phyloP scores from a whole-genome alignment of 2,888 invertebrate species.

The Stenichneumon culpator region DNA sequence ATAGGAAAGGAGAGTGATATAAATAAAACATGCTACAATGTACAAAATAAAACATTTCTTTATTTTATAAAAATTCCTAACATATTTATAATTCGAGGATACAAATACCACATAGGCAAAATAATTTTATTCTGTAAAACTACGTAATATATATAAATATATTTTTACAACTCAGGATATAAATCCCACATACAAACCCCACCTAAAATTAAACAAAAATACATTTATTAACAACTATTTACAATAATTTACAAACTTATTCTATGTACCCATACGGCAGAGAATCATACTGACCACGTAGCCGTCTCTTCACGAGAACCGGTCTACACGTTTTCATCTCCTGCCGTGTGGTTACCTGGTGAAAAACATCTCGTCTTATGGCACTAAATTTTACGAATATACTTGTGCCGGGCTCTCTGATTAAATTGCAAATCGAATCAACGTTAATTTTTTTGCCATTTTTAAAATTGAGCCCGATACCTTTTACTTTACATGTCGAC shows the following conservation, averaged over 20 bases:
- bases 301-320: not conserved
- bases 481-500: not conserved
- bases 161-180: not conserved
- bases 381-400: not conserved
- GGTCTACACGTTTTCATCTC: slow-evolving; percentile 16
- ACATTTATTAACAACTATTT: not conserved
- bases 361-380: slow-evolving; percentile 9
- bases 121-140: not conserved
- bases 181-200: not conserved
- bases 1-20: not conserved
- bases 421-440: slow-evolving; percentile 4
- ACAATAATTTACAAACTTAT: slow-evolving; percentile 3
- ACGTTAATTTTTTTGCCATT: slow-evolving; percentile 7
- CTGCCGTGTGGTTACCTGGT: not conserved
- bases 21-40: not conserved
- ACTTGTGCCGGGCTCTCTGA: not conserved
- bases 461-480: not conserved
- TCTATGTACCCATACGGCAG: not conserved
- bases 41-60: not conserved
- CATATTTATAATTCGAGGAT: not conserved
- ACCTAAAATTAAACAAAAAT: not conserved
- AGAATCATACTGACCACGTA: not conserved
- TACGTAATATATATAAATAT: too few relatives aligned
- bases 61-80: not conserved
- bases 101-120: not conserved